phyloP scores from a whole-genome alignment of 2,888 invertebrate genomes.

The Drosophila pseudotakahashii region DNA sequence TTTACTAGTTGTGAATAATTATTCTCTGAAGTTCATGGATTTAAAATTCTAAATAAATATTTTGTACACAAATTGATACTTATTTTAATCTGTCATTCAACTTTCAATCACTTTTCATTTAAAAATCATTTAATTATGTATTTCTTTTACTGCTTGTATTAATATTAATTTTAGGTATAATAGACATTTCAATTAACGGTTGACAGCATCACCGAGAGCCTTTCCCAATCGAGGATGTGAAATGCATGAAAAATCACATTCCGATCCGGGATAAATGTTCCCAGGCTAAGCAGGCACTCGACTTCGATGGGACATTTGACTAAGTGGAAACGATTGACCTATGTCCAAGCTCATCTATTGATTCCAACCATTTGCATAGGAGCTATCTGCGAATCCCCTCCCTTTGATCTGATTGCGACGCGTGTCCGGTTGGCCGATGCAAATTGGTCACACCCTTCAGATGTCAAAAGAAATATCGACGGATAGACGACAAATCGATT shows the following conservation, averaged over 20 bases:
- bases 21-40: too few species aligned
- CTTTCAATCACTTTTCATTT: neutral
- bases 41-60: too few species aligned
- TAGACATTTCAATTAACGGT: neutral
- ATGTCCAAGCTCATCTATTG: slow-evolving; percentile 72
- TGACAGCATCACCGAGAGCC: neutral
- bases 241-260: slow-evolving; percentile 6
- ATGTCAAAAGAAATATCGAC: slow-evolving; percentile 44
- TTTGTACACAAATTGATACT: too few species aligned
- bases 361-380: slow-evolving; percentile 64
- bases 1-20: too few species aligned
- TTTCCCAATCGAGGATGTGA: neutral
- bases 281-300: slow-evolving; percentile 55
- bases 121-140: neutral
- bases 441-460: slow-evolving; percentile 70
- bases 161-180: neutral
- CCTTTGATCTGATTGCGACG: slow-evolving; percentile 53
- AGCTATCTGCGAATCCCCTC: slow-evolving; percentile 3
- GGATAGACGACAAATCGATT: slow-evolving; percentile 68
- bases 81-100: too few species aligned
- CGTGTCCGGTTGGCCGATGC: slow-evolving; percentile 67
- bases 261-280: slow-evolving; percentile 25
- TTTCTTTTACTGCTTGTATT: neutral
- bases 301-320: slow-evolving; percentile 51
- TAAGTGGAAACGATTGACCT: slow-evolving; percentile 74